A percentile compares a stretch with the other conserved stretches of the same genome.
phyloP scores from a whole-genome alignment of 1,140 invertebrate species.

The Papilio polyxenes region DNA sequence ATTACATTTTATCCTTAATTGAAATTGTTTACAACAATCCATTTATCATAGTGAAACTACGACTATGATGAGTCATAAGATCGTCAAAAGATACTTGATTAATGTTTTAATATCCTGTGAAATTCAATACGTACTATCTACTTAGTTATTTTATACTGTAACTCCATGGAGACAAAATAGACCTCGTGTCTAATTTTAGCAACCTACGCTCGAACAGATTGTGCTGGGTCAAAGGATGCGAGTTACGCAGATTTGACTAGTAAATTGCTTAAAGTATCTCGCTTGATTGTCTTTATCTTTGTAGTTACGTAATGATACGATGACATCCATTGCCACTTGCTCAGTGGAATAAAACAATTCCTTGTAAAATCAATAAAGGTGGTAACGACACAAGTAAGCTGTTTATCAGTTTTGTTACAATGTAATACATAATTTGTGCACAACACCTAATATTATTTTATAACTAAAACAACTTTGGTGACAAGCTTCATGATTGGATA shows the following conservation, averaged over 20 bases:
- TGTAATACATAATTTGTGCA: too few species aligned
- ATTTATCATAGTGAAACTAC: too few species aligned
- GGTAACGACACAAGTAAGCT: neutral
- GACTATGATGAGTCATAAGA: too few species aligned
- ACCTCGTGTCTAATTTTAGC: conserved; percentile 32
- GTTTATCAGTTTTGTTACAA: neutral
- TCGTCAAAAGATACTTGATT: too few species aligned
- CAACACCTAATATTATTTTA: neutral
- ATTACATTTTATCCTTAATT: too few species aligned
- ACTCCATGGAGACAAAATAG: conserved; percentile 16
- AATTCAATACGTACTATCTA: too few species aligned
- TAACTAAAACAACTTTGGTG: neutral
- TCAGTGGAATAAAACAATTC: neutral
- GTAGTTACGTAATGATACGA: conserved; percentile 32
- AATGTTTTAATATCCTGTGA: too few species aligned
- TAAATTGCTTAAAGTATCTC: conserved; percentile 19
- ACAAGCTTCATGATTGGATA: too few species aligned
- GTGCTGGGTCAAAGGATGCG: conserved; percentile 14
- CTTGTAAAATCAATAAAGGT: neutral
- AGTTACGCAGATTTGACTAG: conserved; percentile 30
- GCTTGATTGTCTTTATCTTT: neutral
- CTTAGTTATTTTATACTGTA: neutral
- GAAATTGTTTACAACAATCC: too few species aligned
- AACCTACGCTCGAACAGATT: conserved; percentile 23
- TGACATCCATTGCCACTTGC: neutral